Base-by-base conservation (phyloP, 2,888 invertebrate genomes). In the Melanchra persicariae region DNA sequence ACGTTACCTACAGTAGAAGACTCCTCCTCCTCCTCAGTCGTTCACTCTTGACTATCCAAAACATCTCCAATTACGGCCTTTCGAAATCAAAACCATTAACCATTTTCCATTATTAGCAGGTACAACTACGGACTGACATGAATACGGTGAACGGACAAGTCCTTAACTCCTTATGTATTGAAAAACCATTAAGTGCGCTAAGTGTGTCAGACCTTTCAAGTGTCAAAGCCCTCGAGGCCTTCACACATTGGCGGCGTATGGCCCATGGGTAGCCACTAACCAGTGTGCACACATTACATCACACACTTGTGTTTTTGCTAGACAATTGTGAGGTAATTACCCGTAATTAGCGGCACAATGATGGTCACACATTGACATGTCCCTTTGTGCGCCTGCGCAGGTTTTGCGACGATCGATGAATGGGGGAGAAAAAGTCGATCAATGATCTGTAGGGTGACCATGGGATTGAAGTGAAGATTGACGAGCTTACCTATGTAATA, bases 131-230 rank as follows among this genome's bases (percentile, higher is more conserved):
- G 43, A 26, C 49, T 9, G 49, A 76, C 61, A 61, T 43, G 15
- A 45, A 24, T 49, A 59, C 45, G 9, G 70, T 66, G 58, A 79
- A 63, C 61, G 72, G 47, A 62, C 43, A 58, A 40, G 66, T 67
- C 65, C 57, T 65, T 71, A 68, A 15, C 60, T 62, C 59, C 59
- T 43, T 65, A 77, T n/a, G 24, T 77, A 74, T 79, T 66, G 74
- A 58, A 66, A 76, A 76, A 62, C 64, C 49, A 74, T 72, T 70
- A 63, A 34, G 47, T 58, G 17, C n/a, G 60, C 51, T 57, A 84
- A 76, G 81, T 83, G 70, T 84, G 85, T 81, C 81, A 83, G 30
- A 68, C 83, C 81, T 85, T 80, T 76, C 85, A 79, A 82, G 66
- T 45, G 74, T 55, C 70, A 73, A 61, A 74, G 76, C 22, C 75